A percentile compares a stretch with the other conserved stretches of the same genome.
Evolutionary conservation across 2,797 vertebrate species (phyloP).

Genomic region (Perodicticus potto): DNA sequence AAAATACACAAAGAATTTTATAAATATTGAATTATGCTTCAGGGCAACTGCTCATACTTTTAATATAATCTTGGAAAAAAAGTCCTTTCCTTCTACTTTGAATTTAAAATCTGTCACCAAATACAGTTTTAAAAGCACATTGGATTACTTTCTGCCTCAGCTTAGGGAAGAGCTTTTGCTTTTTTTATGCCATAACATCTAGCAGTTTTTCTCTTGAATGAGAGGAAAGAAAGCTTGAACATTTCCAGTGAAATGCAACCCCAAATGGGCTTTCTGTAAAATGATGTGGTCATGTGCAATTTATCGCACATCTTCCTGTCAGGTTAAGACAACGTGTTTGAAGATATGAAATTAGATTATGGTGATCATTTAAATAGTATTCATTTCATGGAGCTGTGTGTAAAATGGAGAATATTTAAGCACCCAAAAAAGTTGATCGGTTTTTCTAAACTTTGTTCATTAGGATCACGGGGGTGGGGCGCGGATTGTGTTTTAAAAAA

Average conservation of each 20-base stretch:
- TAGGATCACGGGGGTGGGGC: background rate
- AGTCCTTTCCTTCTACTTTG: slow-evolving; percentile 52
- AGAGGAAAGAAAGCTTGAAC: background rate
- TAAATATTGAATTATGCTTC: slow-evolving; percentile 62
- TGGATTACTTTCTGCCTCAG: background rate
- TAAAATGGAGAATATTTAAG: slow-evolving; percentile 2
- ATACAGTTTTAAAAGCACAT: slow-evolving; percentile 60
- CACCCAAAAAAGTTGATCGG: background rate
- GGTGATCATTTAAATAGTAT: background rate
- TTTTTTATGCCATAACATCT: slow-evolving; percentile 19
- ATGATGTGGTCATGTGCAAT: background rate
- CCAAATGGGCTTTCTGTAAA: background rate
- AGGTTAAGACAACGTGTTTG: background rate
- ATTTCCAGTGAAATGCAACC: background rate
- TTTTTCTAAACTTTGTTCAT: background rate
- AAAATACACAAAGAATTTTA: slow-evolving; percentile 65
- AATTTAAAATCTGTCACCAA: slow-evolving; percentile 56
- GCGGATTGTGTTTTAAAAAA: background rate
- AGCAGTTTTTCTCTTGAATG: slow-evolving; percentile 17
- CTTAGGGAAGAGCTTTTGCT: slow-evolving; percentile 22
- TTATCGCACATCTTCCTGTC: background rate
- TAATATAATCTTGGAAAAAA: slow-evolving; percentile 42
- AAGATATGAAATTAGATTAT: slow-evolving; percentile 28
- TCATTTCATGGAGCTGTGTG: background rate
- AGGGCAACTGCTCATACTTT: slow-evolving; percentile 14